Conservation (phyloP, 1,140 invertebrate species). For the Chironomus striatipennis region DNA sequence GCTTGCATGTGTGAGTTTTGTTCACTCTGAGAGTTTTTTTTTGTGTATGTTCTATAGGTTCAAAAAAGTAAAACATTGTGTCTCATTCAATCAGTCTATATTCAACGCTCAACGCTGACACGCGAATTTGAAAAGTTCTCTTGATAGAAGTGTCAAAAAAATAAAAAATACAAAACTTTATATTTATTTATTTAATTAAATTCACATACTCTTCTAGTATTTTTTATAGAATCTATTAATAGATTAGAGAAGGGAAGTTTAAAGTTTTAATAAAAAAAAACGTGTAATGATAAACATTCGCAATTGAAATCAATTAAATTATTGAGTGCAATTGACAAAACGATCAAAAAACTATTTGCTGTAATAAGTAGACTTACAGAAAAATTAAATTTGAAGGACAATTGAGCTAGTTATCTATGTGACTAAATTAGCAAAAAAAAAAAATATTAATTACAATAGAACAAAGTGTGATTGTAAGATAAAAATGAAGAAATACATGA, state of each 20-base stretch:
- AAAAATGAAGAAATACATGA: slow-evolving; percentile 11
- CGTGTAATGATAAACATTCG: neutral
- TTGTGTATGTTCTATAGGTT: too few relatives aligned
- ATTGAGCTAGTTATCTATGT: neutral
- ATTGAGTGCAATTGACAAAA: neutral
- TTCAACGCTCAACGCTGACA: neutral
- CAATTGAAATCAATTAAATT: neutral
- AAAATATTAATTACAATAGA: neutral
- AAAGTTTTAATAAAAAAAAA: neutral
- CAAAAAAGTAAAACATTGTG: too few relatives aligned
- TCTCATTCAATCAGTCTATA: neutral
- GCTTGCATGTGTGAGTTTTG: too few relatives aligned
- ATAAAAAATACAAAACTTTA: neutral
- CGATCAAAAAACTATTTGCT: too few relatives aligned
- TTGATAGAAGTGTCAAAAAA: neutral
- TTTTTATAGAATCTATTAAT: neutral
- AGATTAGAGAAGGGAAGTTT: neutral
- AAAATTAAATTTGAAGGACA: neutral
- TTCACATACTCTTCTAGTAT: neutral
- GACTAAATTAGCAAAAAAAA: neutral
- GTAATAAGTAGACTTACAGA: neutral
- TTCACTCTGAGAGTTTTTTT: too few relatives aligned
- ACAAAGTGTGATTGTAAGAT: neutral
- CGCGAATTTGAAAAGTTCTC: neutral
- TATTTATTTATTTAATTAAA: neutral